Evolutionary conservation across 1,140 invertebrate species (phyloP), one percentile per base, ranked within the genome.

Genomic region (Euura lappo): DNA sequence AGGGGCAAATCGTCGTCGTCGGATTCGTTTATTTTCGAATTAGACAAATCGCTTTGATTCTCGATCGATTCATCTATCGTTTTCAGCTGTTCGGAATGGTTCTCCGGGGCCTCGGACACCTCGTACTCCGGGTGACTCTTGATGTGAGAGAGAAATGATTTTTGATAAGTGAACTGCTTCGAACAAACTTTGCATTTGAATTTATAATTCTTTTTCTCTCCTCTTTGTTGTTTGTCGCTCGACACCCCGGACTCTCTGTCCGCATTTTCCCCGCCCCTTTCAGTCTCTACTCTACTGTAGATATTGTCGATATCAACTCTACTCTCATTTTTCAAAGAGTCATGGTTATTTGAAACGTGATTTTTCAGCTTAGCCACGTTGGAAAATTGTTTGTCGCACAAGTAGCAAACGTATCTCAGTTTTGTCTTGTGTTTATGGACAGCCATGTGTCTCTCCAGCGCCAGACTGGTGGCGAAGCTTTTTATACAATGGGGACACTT

Each of bases 141-240:
- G 6, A 79, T 79, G n/a, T 86, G 85, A 3, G 79, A 77, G 4
- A 80, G 44, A 76, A 80, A 86, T 4, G 83, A 77, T 44, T 84
- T 85, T 65, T 84, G 78, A 73, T 84, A 82, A 10, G 79, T 84
- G 70, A 86, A 86, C 72, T 84, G 79, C 69, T 82, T 85, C 4
- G 77, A 73, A 70, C 85, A 86, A 64, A 84, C 75, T 73, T 85
- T 81, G 69, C 85, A 86, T 0, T 73, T 70, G 65, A 81, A 84
- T 74, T 83, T 83, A 11, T 71, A 71, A 45, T 65, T 75, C 71
- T 76, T 81, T 72, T 78, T 83, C 65, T 80, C 75, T 45, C 43
- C 11, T 5, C 13, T 60, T n/a, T 60, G 51, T 1, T 60, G 10
- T 8, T 60, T 3, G 10, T 11, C 13, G 8, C 8, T 11, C 10